phyloP scores from a whole-genome alignment of 2,888 invertebrate genomes.

The Nesidiocoris tenuis region DNA sequence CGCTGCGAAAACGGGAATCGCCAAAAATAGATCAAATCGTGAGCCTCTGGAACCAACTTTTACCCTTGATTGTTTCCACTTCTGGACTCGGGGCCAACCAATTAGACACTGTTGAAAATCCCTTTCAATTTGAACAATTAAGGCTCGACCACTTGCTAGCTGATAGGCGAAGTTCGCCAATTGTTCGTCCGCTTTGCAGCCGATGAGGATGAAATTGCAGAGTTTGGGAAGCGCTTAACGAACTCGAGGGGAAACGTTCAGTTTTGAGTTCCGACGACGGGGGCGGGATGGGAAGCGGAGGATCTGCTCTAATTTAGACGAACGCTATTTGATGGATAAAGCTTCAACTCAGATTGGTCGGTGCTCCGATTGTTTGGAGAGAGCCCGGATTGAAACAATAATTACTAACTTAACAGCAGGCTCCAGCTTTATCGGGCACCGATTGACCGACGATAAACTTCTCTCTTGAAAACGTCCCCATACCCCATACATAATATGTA shows the following conservation, averaged over 20 bases:
- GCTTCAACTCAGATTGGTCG: background rate
- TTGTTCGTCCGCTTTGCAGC: slow-evolving; percentile 17
- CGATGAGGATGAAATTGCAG: background rate
- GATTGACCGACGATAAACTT: no score
- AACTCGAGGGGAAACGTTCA: slow-evolving; percentile 6
- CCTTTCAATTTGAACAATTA: slow-evolving; percentile 32
- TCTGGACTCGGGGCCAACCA: slow-evolving; percentile 2
- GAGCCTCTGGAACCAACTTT: background rate
- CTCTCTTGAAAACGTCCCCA: no score
- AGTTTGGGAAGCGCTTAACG: slow-evolving; percentile 30
- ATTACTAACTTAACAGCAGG: slow-evolving; percentile 3
- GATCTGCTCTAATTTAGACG: slow-evolving; percentile 1
- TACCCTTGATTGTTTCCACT: slow-evolving; percentile 10
- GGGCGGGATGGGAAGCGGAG: background rate
- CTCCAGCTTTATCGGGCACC: background rate
- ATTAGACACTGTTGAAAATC: slow-evolving; percentile 29
- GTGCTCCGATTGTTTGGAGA: background rate
- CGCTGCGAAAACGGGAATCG: no score
- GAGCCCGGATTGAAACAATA: slow-evolving; percentile 5
- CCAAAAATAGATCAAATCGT: no score
- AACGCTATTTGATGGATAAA: slow-evolving; percentile 18
- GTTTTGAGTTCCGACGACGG: slow-evolving; percentile 17
- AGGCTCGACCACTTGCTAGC: background rate
- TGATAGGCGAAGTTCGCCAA: slow-evolving; percentile 5
- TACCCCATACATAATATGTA: no score